Evolutionary conservation across 1,140 invertebrate genomes (phyloP).

Genomic region (Megalonaias nervosa): DNA sequence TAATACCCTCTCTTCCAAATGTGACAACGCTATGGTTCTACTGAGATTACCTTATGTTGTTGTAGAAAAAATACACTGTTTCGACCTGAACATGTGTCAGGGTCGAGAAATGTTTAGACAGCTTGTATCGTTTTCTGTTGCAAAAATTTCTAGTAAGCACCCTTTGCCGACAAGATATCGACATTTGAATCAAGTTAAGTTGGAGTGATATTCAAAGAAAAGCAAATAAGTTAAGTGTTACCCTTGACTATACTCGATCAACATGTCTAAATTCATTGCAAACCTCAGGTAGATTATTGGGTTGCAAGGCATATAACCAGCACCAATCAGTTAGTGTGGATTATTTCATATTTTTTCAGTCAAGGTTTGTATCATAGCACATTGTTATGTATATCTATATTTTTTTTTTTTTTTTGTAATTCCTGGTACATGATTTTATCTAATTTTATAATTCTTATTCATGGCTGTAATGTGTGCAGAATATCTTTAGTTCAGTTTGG

Average conservation of each 20-base stretch:
- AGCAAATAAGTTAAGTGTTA: neutral
- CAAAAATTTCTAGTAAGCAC: slow-evolving; percentile 10
- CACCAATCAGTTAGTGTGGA: neutral
- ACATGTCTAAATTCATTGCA: neutral
- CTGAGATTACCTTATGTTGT: slow-evolving; percentile 23
- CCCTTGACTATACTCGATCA: neutral
- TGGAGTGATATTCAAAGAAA: neutral
- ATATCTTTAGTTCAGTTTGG: too few species aligned
- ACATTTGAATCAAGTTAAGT: neutral
- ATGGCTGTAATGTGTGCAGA: too few species aligned
- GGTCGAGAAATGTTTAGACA: neutral
- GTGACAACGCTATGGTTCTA: slow-evolving; percentile 13
- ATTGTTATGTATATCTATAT: too few species aligned
- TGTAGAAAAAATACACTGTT: slow-evolving; percentile 16
- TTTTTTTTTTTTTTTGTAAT: too few species aligned
- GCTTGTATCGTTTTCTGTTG: slow-evolving; percentile 28
- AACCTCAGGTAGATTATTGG: neutral
- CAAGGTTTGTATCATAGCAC: neutral
- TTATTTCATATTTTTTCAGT: slow-evolving; percentile 6
- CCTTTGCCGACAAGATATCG: slow-evolving; percentile 2
- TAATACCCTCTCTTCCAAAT: slow-evolving; percentile 27
- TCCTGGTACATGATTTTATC: too few species aligned
- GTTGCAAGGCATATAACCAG: neutral
- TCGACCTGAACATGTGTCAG: neutral
- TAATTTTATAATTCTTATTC: too few species aligned